These are phyloP conservation scores for Strix aluco DNA, from an alignment of 2,113 vertebrate genomes.

Conservation along the genomic window DNA sequence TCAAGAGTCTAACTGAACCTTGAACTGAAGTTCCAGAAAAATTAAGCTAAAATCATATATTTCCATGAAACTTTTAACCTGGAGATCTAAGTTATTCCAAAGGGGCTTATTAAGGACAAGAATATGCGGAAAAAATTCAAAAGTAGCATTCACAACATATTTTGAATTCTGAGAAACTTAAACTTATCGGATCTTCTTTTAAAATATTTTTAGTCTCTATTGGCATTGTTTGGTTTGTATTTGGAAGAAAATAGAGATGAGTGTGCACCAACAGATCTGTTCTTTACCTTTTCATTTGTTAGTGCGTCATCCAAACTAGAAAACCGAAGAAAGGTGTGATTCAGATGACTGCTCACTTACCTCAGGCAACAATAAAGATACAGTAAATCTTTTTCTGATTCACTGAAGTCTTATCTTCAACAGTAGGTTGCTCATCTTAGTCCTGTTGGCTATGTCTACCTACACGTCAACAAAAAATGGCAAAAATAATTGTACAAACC, in stretches of 20 bases:
- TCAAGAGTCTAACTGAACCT: neutral
- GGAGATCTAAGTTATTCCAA: neutral
- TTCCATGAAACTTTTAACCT: neutral
- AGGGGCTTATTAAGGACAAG: neutral
- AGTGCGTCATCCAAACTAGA: neutral
- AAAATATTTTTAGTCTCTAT: neutral
- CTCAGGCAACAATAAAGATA: neutral
- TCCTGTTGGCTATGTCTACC: neutral
- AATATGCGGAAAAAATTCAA: neutral
- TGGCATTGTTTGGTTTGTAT: neutral
- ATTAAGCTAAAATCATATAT: neutral
- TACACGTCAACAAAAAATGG: neutral
- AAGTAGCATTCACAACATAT: neutral
- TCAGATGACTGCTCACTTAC: neutral
- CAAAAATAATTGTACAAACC: neutral
- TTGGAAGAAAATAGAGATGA: neutral
- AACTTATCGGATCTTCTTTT: neutral
- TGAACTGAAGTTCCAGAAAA: neutral
- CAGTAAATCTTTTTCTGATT: neutral
- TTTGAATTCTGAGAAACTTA: neutral
- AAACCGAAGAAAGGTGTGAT: neutral
- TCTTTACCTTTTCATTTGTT: neutral
- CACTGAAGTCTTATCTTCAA: neutral
- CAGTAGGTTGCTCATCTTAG: neutral
- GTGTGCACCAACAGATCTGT: neutral